These are phyloP conservation scores for Onychostruthus taczanowskii DNA, from an alignment of 2,113 vertebrate species.

Conservation along the genomic window DNA sequence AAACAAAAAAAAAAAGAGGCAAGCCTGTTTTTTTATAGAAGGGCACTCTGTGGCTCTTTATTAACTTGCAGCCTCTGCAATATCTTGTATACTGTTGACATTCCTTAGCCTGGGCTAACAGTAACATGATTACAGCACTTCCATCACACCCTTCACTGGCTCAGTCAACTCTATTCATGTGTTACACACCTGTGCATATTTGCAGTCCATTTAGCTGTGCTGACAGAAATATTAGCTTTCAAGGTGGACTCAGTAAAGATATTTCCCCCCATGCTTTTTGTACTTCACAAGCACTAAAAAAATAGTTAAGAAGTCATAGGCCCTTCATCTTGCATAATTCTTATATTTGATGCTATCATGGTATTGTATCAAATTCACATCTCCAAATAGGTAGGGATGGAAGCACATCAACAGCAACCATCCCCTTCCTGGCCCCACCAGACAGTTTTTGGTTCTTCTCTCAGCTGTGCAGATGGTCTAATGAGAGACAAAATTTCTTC, in stretches of 20 bases:
- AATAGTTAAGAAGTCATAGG: background rate
- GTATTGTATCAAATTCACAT: background rate
- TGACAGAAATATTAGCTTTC: slow-evolving; percentile 52
- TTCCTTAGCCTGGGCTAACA: slow-evolving; percentile 44
- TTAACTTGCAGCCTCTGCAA: background rate
- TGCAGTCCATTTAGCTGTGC: slow-evolving; percentile 31
- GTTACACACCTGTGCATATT: slow-evolving; percentile 62
- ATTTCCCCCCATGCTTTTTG: background rate
- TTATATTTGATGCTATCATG: background rate
- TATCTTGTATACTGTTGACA: slow-evolving; percentile 56
- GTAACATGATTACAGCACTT: background rate
- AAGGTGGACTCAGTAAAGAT: slow-evolving; percentile 8
- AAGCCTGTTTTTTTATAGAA: background rate
- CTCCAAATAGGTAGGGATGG: background rate
- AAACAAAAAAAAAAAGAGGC: background rate
- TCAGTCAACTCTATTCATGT: slow-evolving; percentile 27
- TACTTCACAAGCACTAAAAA: background rate
- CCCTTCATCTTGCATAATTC: background rate
- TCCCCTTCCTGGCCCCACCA: too few relatives aligned
- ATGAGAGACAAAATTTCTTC: background rate
- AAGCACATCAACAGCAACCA: background rate
- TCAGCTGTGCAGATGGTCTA: background rate
- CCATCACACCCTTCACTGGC: slow-evolving; percentile 10
- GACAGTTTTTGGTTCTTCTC: background rate
- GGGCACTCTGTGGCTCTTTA: background rate